phyloP scores from a whole-genome alignment of 2,113 vertebrate species.

The Anarrhichthys ocellatus region DNA sequence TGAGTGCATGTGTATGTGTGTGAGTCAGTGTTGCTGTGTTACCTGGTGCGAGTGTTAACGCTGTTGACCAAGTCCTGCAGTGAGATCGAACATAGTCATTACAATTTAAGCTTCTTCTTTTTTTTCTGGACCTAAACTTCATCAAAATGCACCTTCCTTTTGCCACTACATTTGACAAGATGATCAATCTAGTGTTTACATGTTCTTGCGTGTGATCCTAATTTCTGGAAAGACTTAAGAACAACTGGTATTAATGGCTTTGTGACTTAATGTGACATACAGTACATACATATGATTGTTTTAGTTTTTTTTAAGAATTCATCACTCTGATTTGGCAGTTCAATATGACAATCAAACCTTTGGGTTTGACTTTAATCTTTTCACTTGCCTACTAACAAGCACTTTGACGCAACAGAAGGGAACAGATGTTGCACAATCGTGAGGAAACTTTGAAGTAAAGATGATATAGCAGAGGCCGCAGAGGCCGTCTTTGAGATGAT shows the following conservation, averaged over 20 bases:
- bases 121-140: neutral
- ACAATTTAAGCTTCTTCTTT: neutral
- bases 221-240: constrained; percentile 3
- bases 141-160: constrained; percentile 15
- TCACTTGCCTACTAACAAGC: neutral
- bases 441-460: neutral
- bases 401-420: neutral
- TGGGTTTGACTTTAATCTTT: neutral
- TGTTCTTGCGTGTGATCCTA: neutral
- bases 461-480: no score
- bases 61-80: constrained; percentile 61
- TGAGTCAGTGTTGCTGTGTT: constrained; percentile 34
- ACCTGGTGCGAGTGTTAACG: constrained; percentile 49
- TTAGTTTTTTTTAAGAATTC: neutral
- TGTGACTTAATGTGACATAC: neutral
- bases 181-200: neutral
- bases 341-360: neutral
- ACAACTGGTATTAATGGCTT: neutral
- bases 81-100: constrained; percentile 60
- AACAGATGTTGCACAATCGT: neutral
- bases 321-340: neutral
- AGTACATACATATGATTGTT: neutral
- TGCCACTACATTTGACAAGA: neutral
- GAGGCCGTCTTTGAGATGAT: neutral
- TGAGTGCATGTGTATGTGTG: constrained; percentile 32